Evolutionary conservation across 2,888 invertebrate genomes (phyloP), one percentile per base, ranked within the genome.

Genomic region (Heterodera filipjevi): DNA sequence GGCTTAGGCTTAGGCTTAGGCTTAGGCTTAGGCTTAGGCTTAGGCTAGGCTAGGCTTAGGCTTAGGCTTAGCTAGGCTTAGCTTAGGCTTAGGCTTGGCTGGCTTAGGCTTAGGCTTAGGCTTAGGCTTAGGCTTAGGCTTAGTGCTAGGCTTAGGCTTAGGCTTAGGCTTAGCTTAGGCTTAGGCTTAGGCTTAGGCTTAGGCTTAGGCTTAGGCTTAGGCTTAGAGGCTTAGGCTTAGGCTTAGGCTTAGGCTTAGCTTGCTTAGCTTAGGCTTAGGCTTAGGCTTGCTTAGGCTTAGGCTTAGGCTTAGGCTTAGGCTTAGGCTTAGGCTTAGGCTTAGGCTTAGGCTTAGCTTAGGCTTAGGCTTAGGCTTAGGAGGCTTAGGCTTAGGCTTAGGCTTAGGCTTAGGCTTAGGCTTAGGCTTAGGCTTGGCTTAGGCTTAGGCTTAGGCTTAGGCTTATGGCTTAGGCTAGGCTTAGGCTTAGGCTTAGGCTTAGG

Each of bases 231-330:
- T 70, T 80, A 80, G 76, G n/a, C n/a, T n/a, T n/a, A n/a, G 81
- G 71, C 81, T 79, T 81, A 82, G 77, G 81, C 81, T 80, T 80
- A 82, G 81, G 53, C 79, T 79, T 79, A 79, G 70, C 39, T 39
- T 39, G 39, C 39, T 39, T 39, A 39, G 39, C 39, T 39, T 39
- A 39, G 77, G 22, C 71, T 79, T n/a, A n/a, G n/a, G n/a, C n/a
- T n/a, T n/a, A n/a, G n/a, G 39, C 39, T 39, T 39, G 81, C 81
- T 81, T 80, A 80, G 80, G 80, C 80, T 80, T 81, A 81, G 78
- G 81, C 80, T 81, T 80, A 80, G 80, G 80, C 80, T 81, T 81
- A 77, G 77, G 72, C 77, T 81, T 77, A 77, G 80, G 66, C 81
- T 77, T 76, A 80, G 80, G 39, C 39, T 39, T 39, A 39, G 80